Base-by-base conservation (phyloP, 2,888 invertebrate genomes). In the Tribolium freemani region DNA sequence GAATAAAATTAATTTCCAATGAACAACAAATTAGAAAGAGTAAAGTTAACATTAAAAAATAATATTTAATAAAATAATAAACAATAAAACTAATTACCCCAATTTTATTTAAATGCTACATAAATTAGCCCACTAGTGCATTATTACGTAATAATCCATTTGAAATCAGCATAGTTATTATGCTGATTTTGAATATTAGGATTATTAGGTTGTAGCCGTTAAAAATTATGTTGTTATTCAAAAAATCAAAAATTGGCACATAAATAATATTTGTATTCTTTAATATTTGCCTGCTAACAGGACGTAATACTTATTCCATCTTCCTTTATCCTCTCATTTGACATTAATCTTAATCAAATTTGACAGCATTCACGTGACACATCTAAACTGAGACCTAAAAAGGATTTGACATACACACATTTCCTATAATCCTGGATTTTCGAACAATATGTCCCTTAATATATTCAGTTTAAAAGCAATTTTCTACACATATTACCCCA, bases 381-480 rank as follows among this genome's bases (percentile, higher is more conserved):
- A 72, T 70, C n/a, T 48, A 74, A 81, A 81, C 80, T 74, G 71
- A 70, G 77, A 77, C 77, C 77, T 77, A 81, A 79, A 80, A 77
- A 76, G 79, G 79, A 78, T 81, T 79, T 74, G 74, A 73, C 74
- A 79, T 70, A 73, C 74, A 74, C 76, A 67, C 74, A 78, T 81
- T 81, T 81, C 80, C 83, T 76, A 79, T 83, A 84, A 84, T 84
- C 83, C 79, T 71, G 83, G 82, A 81, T 82, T 83, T 81, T 69
- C 64, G 76, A 77, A 83, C 83, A 84, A 84, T 83, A 80, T 78
- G 74, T 74, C 60, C 68, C 63, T 75, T 84, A 84, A 84, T 83
- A 81, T 84, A 84, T 85, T 84, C 84, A 82, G 80, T 84, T 84
- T 84, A 84, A 84, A 84, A 83, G 83, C 82, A 83, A 84, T 84